Evolutionary conservation across 2,888 invertebrate species (phyloP), one percentile per base, ranked within the genome.

Genomic region (Heliothis peltigera): DNA sequence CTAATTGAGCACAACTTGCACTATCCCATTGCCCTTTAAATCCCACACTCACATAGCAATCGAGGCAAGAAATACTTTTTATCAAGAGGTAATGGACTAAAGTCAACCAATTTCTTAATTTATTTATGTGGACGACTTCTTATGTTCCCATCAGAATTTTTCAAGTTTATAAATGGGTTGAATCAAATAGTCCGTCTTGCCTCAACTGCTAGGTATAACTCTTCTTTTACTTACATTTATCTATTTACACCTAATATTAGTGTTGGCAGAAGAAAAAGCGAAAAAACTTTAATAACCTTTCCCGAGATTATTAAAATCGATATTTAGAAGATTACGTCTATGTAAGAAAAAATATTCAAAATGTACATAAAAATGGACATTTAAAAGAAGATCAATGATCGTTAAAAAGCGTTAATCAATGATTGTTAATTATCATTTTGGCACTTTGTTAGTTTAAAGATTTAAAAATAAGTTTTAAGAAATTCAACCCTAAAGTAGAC

Each of bases 31-130:
- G 81, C 84, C 89, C 89, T 69, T 73, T 69, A 65, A 53, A 77
- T 79, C 88, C 90, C 86, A 78, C 82, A 67, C 82, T 70, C 56
- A 89, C 94, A 90, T 94, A 95, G 94, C 94, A 93, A 91, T 86
- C 77, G 77, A 92, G 93, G 94, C 94, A 95, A 94, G 88, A 84
- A 70, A 51, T 62, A 60, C 56, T 60, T 61, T 10, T 15, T 5
- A 62, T 1, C 49, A 54, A 57, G n/a, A n/a, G 53, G 43, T 52
- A 65, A 58, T 48, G 18, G 53, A 28, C 53, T n/a, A 2, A 19
- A 54, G 1, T 18, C 4, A 39, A n/a, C 39, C 17, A 21, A n/a
- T 15, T 42, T 7, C 15, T 35, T 4, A 12, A 2, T 39, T 5
- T 15, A 5, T n/a, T 0, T 42, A 42, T 17, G 3, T 42, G 8